Evolutionary conservation across 2,888 invertebrate genomes (phyloP), one percentile per base, ranked within the genome.

Genomic region (Rapana venosa): DNA sequence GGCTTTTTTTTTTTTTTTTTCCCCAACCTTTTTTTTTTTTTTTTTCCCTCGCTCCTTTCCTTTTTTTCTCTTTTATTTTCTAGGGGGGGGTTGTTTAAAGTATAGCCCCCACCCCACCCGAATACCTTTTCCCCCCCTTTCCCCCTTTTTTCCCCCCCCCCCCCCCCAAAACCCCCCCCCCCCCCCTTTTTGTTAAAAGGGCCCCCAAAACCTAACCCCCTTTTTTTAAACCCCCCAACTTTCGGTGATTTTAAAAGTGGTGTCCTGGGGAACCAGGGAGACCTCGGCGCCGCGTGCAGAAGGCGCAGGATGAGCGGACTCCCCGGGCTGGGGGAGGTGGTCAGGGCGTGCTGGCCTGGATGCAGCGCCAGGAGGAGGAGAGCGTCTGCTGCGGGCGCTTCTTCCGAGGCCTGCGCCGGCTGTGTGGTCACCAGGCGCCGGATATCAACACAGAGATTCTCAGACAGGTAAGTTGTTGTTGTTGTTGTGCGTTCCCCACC

Each of bases 221-320:
- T n/a, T n/a, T n/a, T n/a, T n/a, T n/a, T n/a, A n/a, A n/a, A n/a
- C n/a, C n/a, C n/a, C n/a, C n/a, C n/a, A n/a, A n/a, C n/a, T n/a
- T n/a, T n/a, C n/a, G n/a, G n/a, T n/a, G n/a, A n/a, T n/a, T 95
- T 97, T 99, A 96, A 98, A 99, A 96, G 98, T 98, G 95, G 98
- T 99, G 2, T 97, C 98, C 0, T 99, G 99, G 99, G 99, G 99
- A 8, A 99, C 99, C 0, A 97, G 99, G 90, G 99, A 99, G 90
- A 91, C 91, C 35, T 90, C 92, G 5, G 81, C 92, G 35, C 90
- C 90, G 88, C 26, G 91, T 91, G 70, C 91, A 88, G 81, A 92
- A 92, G 86, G 91, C 91, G 1, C 92, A 93, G 88, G 88, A 91
- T n/a, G 90, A 90, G 61, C 89, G 89, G 35, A 22, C 22, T 4